Evolutionary conservation across 1,140 invertebrate species (phyloP), one percentile per base, ranked within the genome.

Genomic region (Parasteatoda tepidariorum): DNA sequence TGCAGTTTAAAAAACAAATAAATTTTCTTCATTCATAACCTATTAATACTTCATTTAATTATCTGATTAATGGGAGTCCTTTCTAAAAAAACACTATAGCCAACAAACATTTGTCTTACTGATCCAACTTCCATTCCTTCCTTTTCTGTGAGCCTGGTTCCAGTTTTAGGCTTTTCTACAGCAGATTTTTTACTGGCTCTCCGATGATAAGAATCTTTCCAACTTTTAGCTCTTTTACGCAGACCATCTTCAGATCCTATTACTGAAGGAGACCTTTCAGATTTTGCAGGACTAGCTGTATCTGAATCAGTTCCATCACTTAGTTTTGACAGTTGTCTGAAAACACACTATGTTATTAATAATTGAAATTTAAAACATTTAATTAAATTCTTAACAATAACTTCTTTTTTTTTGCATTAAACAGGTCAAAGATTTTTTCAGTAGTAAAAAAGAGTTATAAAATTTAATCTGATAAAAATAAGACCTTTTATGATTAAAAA

Each of bases 111-210:
- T 2, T 9, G 5, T 5, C 68, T 66, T 66, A 83, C 81, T 0
- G 81, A 83, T 24, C 81, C 81, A 66, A 83, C 81, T 74, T 64
- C 68, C 70, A 74, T 57, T 2, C 34, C 1, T 66, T 83, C 81
- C 15, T 83, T 83, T 24, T 83, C 81, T 13, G 70, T 83, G 9
- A 83, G 57, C 11, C 74, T 83, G 5, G 59, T 64, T 30, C 70
- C 68, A 24, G 38, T 15, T 34, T 41, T 28, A 7, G 74, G 41
- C 24, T 64, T 66, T 9, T n/a, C 18, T 9, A 4, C 3, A 13
- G 41, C 13, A 24, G 61, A 31, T 31, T 78, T 64, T 22, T 9
- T 18, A 18, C 28, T 28, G 18, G 7, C 11, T 15, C 1, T 13
- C 11, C 33, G 18, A 24, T 34, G 31, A n/a, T 68, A 38, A 26